Conservation (phyloP, 2,113 vertebrate genomes). For the Heterotilapia buettikoferi region DNA sequence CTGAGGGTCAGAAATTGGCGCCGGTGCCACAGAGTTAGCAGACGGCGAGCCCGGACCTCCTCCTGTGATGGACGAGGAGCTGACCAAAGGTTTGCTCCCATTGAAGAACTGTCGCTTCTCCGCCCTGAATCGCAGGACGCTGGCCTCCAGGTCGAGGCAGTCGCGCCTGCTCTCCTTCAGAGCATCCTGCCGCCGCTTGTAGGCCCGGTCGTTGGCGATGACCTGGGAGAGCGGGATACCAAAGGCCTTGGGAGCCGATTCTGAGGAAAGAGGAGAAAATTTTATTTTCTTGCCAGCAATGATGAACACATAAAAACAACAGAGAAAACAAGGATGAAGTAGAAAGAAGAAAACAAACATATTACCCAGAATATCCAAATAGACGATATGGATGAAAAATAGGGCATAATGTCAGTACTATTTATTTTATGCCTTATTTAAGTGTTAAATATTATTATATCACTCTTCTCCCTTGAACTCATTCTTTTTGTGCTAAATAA, state of each 20-base stretch:
- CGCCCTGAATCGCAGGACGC: conserved; percentile 73
- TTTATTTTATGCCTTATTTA: background rate
- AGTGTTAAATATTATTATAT: background rate
- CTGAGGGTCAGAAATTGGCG: background rate
- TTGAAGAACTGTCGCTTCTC: conserved; percentile 68
- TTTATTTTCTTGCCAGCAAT: background rate
- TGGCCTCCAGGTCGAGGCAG: conserved; percentile 81
- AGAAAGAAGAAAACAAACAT: background rate
- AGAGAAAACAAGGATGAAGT: background rate
- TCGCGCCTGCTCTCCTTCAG: conserved; percentile 76
- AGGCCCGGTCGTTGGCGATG: conserved; percentile 75
- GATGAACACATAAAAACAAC: background rate
- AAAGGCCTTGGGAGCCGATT: conserved; percentile 75
- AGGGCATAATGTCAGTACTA: background rate
- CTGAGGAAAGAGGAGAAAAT: conserved; percentile 36
- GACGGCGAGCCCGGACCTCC: background rate
- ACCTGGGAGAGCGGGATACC: conserved; percentile 78
- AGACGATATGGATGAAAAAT: background rate
- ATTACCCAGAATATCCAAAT: background rate
- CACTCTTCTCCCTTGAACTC: background rate
- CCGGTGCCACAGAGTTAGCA: conserved; percentile 31
- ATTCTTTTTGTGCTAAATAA: background rate
- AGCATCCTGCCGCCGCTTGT: conserved; percentile 72
- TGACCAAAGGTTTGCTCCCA: conserved; percentile 35
- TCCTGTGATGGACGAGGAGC: background rate